Percentiles rank a stretch among this genome's conserved stretches.
Conservation (phyloP, 2,113 vertebrate species). For the Ptilorrhoa leucosticta region DNA sequence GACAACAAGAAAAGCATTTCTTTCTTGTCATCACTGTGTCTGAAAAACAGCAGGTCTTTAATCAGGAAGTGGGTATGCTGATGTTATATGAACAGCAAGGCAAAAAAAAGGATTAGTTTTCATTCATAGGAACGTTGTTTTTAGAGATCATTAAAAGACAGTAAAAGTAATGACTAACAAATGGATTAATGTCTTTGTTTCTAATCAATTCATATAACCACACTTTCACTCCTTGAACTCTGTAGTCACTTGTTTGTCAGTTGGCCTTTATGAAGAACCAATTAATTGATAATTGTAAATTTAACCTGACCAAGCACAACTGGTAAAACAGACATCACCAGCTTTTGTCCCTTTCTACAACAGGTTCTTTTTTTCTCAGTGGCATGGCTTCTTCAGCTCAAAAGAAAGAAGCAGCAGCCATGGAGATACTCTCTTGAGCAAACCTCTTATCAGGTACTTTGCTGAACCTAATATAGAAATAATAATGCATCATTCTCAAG, state of each 20-base stretch:
- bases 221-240: background rate
- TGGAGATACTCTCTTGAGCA: background rate
- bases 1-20: background rate
- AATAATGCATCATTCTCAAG: background rate
- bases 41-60: background rate
- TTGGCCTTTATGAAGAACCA: background rate
- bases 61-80: background rate
- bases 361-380: background rate
- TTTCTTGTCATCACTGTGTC: background rate
- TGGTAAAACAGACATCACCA: background rate
- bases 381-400: background rate
- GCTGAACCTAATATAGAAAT: background rate
- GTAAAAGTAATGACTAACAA: background rate
- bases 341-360: background rate
- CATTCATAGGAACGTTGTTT: background rate
- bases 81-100: background rate
- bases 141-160: background rate
- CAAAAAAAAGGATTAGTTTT: background rate
- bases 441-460: background rate
- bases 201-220: background rate
- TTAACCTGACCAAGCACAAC: background rate
- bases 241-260: background rate
- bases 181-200: background rate
- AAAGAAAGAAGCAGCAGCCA: background rate
- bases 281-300: background rate